Percentiles rank a stretch among this genome's conserved stretches.
phyloP scores from a whole-genome alignment of 64 coral and sea anemone species.

The Porites lutea region DNA sequence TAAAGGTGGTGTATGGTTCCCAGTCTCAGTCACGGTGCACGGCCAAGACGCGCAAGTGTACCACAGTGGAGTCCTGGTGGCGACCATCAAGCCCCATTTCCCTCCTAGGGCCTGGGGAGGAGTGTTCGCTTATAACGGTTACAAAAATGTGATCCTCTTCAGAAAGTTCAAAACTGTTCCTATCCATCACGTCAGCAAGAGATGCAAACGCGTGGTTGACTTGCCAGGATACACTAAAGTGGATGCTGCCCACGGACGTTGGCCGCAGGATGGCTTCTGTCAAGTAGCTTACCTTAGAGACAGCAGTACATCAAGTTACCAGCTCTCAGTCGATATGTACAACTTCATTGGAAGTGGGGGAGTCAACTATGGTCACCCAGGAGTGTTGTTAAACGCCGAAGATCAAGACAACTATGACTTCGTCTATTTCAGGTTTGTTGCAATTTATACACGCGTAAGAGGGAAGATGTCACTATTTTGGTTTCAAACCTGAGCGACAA shows the following conservation, averaged over 20 bases:
- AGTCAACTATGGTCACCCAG: not conserved
- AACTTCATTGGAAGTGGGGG: not conserved
- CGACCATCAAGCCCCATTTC: constrained; percentile 28
- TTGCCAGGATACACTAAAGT: not conserved
- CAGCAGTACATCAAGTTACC: not conserved
- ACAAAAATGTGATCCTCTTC: constrained; percentile 40
- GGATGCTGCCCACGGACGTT: constrained; percentile 8
- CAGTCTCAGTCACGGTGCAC: not conserved
- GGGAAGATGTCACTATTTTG: no score
- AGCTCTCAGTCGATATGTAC: constrained; percentile 1
- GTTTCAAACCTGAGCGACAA: no score
- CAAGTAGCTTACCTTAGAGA: not conserved
- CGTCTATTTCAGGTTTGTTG: constrained; percentile 14
- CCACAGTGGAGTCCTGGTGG: constrained; percentile 14
- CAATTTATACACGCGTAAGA: no score
- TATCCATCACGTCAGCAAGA: not conserved
- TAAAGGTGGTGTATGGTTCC: constrained; percentile 59
- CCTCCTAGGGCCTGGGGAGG: not conserved
- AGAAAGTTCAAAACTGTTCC: constrained; percentile 33
- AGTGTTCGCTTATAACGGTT: constrained; percentile 15
- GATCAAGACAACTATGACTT: constrained; percentile 4
- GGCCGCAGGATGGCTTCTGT: constrained; percentile 19
- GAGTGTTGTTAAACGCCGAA: constrained; percentile 15
- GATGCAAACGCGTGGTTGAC: not conserved
- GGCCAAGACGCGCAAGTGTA: constrained; percentile 12